Percentiles rank a stretch among this genome's conserved stretches.
These are phyloP conservation scores for Drosophila niveifrons DNA, from an alignment of 2,888 invertebrate genomes.

Conservation along the genomic window DNA sequence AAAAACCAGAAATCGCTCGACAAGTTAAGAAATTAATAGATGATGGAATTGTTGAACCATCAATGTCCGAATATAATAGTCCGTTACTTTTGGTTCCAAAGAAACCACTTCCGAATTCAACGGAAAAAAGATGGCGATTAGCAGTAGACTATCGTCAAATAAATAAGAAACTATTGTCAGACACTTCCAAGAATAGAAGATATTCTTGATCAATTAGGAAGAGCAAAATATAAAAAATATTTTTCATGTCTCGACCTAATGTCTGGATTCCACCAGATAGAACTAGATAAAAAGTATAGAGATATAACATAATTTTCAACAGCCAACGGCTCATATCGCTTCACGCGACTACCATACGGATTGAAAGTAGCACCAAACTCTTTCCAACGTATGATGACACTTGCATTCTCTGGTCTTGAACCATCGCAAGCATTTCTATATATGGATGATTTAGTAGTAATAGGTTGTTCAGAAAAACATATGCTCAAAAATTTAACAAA, in stretches of 20 bases:
- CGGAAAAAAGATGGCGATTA: constrained; percentile 16
- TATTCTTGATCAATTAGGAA: constrained; percentile 16
- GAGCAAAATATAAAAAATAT: constrained; percentile 15
- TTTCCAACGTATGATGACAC: constrained; percentile 14
- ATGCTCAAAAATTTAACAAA: constrained; percentile 22
- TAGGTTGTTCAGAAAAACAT: constrained; percentile 20
- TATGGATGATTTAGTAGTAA: constrained; percentile 22
- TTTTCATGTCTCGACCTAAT: no score
- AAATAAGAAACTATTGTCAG: no score
- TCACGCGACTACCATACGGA: not conserved
- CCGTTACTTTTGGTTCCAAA: no score
- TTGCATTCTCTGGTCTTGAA: constrained; percentile 4
- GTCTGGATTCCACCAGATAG: no score
- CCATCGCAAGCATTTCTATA: constrained; percentile 7
- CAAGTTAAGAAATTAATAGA: constrained; percentile 6
- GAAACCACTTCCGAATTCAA: not conserved
- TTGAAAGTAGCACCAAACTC: not conserved
- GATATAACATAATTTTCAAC: constrained; percentile 7
- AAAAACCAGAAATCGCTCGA: not conserved
- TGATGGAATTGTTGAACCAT: constrained; percentile 1
- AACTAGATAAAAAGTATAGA: constrained; percentile 2
- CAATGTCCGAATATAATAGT: no score
- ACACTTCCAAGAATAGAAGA: constrained; percentile 9
- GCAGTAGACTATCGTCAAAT: constrained; percentile 15
- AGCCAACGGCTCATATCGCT: not conserved